Conservation (phyloP, 2,113 vertebrate species). For the Odobenus rosmarus region DNA sequence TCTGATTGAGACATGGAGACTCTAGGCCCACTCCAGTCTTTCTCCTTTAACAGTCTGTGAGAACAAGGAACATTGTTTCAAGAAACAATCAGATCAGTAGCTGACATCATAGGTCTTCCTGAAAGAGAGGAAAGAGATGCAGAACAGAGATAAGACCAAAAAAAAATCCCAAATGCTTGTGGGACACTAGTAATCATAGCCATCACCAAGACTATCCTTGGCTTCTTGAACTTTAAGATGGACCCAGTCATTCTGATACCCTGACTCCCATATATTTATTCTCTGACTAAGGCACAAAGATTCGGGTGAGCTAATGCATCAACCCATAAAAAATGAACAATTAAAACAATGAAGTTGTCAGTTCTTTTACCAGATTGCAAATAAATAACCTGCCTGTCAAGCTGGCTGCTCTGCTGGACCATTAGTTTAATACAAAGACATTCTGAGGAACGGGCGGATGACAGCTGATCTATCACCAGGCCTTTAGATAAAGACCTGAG, state of each 20-base stretch:
- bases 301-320: constrained; percentile 82
- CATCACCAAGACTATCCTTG: neutral
- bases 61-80: constrained; percentile 77
- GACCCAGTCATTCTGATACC: constrained; percentile 72
- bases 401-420: constrained; percentile 80
- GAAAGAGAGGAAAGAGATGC: constrained; percentile 80
- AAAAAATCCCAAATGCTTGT: neutral
- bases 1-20: neutral
- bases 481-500: constrained; percentile 67
- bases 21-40: neutral
- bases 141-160: constrained; percentile 72
- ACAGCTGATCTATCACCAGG: constrained; percentile 83
- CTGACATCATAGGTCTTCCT: constrained; percentile 82
- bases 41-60: constrained; percentile 68
- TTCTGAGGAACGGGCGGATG: constrained; percentile 76
- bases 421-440: constrained; percentile 87
- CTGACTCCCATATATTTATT: constrained; percentile 71
- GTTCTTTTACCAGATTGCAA: constrained; percentile 86
- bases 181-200: neutral
- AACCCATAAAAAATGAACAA: constrained; percentile 86
- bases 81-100: constrained; percentile 79
- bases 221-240: constrained; percentile 57
- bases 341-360: constrained; percentile 88
- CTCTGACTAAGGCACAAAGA: constrained; percentile 80
- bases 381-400: constrained; percentile 86